These are phyloP conservation scores for Coptodon bakossiorum DNA, from an alignment of 2,113 vertebrate species.

Conservation along the genomic window DNA sequence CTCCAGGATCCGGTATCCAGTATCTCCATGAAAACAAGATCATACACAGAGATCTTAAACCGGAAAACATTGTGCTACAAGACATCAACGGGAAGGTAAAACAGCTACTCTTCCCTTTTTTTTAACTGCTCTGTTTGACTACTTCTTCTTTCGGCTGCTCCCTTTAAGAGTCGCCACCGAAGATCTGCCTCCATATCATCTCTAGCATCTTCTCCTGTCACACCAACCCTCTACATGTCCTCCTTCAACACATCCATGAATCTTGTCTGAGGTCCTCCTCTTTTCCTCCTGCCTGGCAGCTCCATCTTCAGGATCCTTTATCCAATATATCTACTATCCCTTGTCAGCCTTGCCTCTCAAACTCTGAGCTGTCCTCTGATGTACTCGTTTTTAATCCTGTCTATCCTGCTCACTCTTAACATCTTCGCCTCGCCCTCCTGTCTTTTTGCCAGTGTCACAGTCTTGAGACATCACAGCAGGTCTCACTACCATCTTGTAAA, in stretches of 20 bases:
- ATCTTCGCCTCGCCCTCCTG: neutral
- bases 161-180: neutral
- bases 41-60: constrained; percentile 58
- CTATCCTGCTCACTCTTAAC: neutral
- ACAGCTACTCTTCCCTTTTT: neutral
- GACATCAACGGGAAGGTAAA: constrained; percentile 88
- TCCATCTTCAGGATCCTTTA: neutral
- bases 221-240: neutral
- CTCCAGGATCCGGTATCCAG: constrained; percentile 89
- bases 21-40: constrained; percentile 98
- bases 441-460: neutral
- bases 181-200: neutral
- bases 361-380: neutral
- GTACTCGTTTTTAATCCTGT: neutral
- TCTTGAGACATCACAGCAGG: neutral
- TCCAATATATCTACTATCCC: fast-evolving
- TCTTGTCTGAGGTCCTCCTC: neutral
- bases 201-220: neutral
- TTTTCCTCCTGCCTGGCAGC: neutral
- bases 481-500: neutral
- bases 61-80: constrained; percentile 97
- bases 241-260: neutral
- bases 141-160: neutral
- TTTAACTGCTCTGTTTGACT: neutral
- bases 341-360: neutral